phyloP scores from a whole-genome alignment of 2,113 vertebrate genomes.

The Pionites leucogaster region DNA sequence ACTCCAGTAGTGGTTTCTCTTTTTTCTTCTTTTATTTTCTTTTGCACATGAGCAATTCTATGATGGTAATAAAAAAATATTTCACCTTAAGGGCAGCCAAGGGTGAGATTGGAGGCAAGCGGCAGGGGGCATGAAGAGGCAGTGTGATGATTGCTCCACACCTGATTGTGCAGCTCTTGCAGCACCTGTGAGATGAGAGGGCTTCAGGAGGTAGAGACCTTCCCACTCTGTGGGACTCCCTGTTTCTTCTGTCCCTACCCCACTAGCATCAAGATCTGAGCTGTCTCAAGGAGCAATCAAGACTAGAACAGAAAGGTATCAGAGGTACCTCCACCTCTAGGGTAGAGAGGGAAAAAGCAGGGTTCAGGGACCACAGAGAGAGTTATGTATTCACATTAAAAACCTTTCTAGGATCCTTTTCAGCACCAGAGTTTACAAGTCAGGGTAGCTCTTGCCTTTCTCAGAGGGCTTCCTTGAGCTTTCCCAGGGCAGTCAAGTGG shows the following conservation, averaged over 20 bases:
- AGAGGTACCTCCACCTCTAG: neutral
- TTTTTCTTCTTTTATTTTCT: neutral
- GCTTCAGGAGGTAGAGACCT: neutral
- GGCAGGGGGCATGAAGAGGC: rapidly evolving
- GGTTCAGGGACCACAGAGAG: too few species aligned
- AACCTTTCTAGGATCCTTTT: neutral
- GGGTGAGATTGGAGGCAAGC: neutral
- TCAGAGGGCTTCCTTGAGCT: neutral
- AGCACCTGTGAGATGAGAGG: too few species aligned
- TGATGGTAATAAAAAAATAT: neutral
- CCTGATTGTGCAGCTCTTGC: too few species aligned
- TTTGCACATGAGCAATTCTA: neutral
- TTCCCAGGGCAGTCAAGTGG: neutral
- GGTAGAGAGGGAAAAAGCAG: neutral
- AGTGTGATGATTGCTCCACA: rapidly evolving
- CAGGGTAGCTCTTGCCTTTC: neutral
- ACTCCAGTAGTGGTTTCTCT: neutral
- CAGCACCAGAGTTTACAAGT: neutral
- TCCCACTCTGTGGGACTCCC: rapidly evolving
- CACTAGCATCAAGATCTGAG: neutral
- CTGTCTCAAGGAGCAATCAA: neutral
- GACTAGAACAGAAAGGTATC: neutral
- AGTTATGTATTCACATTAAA: neutral
- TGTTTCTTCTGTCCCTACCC: neutral
- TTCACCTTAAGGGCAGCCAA: neutral